Evolutionary conservation across 2,113 vertebrate genomes (phyloP), one percentile per base, ranked within the genome.

Genomic region (Halichoeres trimaculatus): DNA sequence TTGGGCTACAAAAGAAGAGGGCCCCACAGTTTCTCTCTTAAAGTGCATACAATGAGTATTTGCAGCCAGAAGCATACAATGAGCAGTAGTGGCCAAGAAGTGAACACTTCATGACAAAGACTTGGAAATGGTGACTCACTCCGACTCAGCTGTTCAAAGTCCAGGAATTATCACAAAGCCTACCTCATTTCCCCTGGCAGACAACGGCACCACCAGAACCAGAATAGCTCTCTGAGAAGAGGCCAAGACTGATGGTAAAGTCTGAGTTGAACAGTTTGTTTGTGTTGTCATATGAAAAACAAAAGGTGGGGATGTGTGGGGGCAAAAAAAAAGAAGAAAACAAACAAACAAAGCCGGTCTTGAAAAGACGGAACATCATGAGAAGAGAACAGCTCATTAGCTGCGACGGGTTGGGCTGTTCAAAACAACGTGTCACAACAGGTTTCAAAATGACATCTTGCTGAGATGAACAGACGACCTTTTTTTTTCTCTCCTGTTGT

Each of bases 371-470:
- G 45, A 76, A 62, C 48, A 71, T 80, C 70, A 75, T 63, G 54
- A 70, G 56, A 76, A 64, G 52, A 68, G 38, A 89, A 53, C 57
- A 78, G 83, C 81, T 92, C 83, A 87, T 91, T 90, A 85, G 81
- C 55, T 20, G 64, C 53, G 68, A 41, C 23, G 19, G 60, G 69
- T 81, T 78, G 45, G 64, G 70, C 17, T 82, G 61, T 80, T 87
- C 64, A 80, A 86, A 91, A 88, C 81, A 78, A 84, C 66, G 78
- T 88, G 78, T 82, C 82, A 66, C 41, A 40, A 68, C 69, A 79
- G 5, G 26, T 81, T 78, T 88, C 74, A 76, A 67, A 89, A 74
- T 59, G 61, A 81, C 60, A 75, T 59, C 81, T 71, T 57, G 68
- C 85, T 59, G 83, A 80, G 74, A 86, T 72, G 57, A 70, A 86